Conservation (phyloP, 2,113 vertebrate species). For the Gallinago undulata region DNA sequence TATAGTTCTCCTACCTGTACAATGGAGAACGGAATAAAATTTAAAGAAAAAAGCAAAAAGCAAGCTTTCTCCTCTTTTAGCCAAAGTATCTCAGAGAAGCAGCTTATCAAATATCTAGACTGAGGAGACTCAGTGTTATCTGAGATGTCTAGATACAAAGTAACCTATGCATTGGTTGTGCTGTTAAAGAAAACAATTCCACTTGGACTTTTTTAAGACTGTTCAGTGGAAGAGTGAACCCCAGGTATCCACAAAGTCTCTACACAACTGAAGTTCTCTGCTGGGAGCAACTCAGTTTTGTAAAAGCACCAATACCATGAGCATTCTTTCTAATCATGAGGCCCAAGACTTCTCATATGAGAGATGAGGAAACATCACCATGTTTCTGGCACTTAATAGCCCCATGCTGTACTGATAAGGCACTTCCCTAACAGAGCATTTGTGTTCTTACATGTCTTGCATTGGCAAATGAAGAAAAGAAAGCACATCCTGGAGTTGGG, state of each 20-base stretch:
- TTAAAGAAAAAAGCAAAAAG: no score
- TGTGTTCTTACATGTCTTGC: background rate
- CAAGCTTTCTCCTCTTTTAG: background rate
- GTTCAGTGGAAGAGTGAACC: background rate
- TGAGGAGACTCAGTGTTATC: background rate
- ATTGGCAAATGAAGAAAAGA: conserved; percentile 37
- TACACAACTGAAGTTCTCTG: background rate
- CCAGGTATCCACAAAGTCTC: background rate
- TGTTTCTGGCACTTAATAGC: background rate
- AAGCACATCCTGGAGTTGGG: background rate
- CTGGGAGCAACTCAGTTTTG: background rate
- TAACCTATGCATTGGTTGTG: background rate
- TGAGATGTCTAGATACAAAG: background rate
- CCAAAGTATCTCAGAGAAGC: background rate
- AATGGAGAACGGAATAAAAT: background rate
- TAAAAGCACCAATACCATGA: background rate
- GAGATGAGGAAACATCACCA: background rate
- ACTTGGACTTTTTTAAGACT: background rate
- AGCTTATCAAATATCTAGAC: background rate
- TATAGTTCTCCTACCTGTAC: background rate
- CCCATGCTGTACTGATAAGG: conserved; percentile 9
- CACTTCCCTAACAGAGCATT: background rate
- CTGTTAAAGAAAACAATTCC: background rate
- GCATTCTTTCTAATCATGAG: background rate
- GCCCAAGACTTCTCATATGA: background rate